Conservation (phyloP, 2,797 vertebrate genomes). For the Myotis myotis region DNA sequence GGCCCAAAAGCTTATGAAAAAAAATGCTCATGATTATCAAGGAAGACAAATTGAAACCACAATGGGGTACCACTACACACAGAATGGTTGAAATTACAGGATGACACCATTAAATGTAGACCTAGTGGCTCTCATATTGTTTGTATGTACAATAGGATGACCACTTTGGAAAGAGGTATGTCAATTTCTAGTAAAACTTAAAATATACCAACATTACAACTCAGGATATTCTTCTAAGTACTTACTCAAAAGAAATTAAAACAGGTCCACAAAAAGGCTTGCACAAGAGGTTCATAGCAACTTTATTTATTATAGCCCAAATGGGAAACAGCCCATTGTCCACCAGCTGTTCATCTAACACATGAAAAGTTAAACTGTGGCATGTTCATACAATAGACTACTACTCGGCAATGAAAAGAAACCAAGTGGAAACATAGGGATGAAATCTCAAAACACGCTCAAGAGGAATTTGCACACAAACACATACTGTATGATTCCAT, state of each 20-base stretch:
- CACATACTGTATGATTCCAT: background rate
- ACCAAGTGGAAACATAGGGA: background rate
- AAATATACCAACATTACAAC: background rate
- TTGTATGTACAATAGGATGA: background rate
- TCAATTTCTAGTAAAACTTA: background rate
- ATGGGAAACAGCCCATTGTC: background rate
- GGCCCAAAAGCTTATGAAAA: background rate
- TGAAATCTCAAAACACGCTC: background rate
- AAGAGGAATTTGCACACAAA: background rate
- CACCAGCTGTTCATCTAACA: background rate
- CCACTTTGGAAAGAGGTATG: background rate
- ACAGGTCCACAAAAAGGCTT: constrained; percentile 7
- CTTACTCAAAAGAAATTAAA: constrained; percentile 18
- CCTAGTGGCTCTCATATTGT: background rate
- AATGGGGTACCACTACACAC: background rate
- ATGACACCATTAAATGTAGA: background rate
- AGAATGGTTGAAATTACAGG: background rate
- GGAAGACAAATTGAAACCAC: background rate
- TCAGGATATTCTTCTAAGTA: background rate
- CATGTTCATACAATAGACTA: background rate
- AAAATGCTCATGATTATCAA: background rate
- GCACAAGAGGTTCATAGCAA: background rate
- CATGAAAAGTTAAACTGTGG: background rate
- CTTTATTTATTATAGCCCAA: constrained; percentile 54
- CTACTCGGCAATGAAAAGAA: background rate